These are phyloP conservation scores for Spodoptera frugiperda DNA, from an alignment of 1,140 invertebrate genomes.

Conservation along the genomic window DNA sequence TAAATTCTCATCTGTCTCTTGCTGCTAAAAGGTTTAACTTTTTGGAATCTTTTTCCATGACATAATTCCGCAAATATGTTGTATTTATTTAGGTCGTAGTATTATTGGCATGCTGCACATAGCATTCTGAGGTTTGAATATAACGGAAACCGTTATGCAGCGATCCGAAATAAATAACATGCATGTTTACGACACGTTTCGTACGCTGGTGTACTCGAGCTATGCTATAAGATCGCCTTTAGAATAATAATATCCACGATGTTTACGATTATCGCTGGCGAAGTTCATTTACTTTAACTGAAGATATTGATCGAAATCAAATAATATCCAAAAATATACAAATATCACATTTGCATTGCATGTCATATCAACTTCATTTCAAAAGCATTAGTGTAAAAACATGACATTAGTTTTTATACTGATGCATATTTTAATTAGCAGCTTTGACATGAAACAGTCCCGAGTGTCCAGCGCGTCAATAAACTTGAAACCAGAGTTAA, in stretches of 20 bases:
- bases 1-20: conserved; percentile 23
- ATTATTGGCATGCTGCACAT: conserved; percentile 51
- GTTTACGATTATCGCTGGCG: conserved; percentile 23
- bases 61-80: conserved; percentile 4
- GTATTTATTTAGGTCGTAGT: conserved; percentile 47
- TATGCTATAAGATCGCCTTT: conserved; percentile 63
- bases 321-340: background rate
- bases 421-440: too few relatives aligned
- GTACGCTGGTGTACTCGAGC: conserved; percentile 47
- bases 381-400: background rate
- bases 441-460: too few relatives aligned
- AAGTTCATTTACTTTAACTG: conserved; percentile 25
- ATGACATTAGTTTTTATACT: background rate
- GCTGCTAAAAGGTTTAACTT: background rate
- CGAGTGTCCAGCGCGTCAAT: background rate
- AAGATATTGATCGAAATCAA: conserved; percentile 8
- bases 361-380: too few relatives aligned
- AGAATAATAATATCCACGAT: conserved; percentile 64
- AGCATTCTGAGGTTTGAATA: conserved; percentile 61
- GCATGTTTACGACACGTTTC: conserved; percentile 60
- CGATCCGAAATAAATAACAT: conserved; percentile 70
- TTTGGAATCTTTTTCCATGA: background rate
- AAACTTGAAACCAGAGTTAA: background rate
- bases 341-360: too few relatives aligned
- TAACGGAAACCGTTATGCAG: conserved; percentile 72